Evolutionary conservation across 2,888 invertebrate species (phyloP), one percentile per base, ranked within the genome.

Genomic region (Hypselothyrea guttata): DNA sequence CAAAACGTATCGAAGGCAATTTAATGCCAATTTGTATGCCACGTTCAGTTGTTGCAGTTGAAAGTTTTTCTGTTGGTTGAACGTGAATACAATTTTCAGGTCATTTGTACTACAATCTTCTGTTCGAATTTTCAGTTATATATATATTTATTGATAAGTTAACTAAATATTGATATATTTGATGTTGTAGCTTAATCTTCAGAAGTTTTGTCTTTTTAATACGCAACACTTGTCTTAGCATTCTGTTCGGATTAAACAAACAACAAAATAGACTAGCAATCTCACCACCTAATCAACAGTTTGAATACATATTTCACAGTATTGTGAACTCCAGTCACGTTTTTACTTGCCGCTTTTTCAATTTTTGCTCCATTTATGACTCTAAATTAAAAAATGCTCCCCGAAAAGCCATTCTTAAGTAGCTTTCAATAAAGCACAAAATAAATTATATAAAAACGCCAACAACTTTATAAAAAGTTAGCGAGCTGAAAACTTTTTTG

Each of bases 241-340:
- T n/a, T n/a, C n/a, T n/a, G n/a, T n/a, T n/a, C n/a, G n/a, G n/a
- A n/a, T n/a, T n/a, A n/a, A n/a, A n/a, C n/a, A n/a, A n/a, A n/a
- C n/a, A n/a, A n/a, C n/a, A n/a, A 15, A 28, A 15, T 16, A 5
- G 22, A 47, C n/a, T n/a, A n/a, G n/a, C n/a, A n/a, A n/a, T n/a
- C n/a, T 7, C 12, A 7, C 8, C 0, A 11, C 12, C 33, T 58
- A 68, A 75, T 71, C 61, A 71, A 75, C 59, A 73, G 59, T 64
- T 59, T 38, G 31, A n/a, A 53, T 13, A 7, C 4, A 5, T 59
- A 68, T 61, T 55, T 49, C 51, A 16, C 33, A 30, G 46, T 51
- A 35, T 77, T 69, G 27, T 35, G 47, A 44, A 66, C 8, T 16
- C 72, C 64, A 54, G 75, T 72, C 78, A 76, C 75, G 75, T 72